These are phyloP conservation scores for Dallia pectoralis DNA, from an alignment of 2,797 vertebrate species.

Conservation along the genomic window DNA sequence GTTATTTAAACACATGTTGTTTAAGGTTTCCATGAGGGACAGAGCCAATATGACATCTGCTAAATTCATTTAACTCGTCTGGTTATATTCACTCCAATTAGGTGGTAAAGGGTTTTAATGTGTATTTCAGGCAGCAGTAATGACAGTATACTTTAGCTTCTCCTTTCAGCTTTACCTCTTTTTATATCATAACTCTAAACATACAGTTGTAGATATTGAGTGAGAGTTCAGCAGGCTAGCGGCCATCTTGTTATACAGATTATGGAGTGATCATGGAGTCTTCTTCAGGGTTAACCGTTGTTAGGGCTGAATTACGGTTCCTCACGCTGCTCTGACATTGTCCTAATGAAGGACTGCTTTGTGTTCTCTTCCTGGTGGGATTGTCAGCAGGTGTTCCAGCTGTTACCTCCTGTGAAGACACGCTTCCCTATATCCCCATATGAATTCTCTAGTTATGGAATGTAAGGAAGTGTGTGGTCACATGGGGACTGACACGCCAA, in stretches of 20 bases:
- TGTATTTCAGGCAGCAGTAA: no score
- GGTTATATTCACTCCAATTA: no score
- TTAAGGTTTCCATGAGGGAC: conserved; percentile 19
- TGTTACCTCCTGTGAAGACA: conserved; percentile 83
- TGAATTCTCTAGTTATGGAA: conserved; percentile 95
- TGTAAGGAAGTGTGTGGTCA: conserved; percentile 99
- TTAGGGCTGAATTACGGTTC: conserved; percentile 40
- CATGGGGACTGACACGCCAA: conserved; percentile 69
- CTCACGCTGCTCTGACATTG: conserved; percentile 48
- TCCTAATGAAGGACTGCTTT: conserved; percentile 68
- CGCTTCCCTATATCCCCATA: conserved; percentile 99
- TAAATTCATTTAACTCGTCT: conserved; percentile 18
- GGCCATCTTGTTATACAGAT: neutral
- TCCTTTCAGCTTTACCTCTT: no score
- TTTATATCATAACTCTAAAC: no score
- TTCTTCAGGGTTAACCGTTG: conserved; percentile 57
- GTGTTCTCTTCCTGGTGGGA: conserved; percentile 30
- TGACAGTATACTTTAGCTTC: no score
- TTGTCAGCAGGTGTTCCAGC: conserved; percentile 57
- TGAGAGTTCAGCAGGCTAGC: no score
- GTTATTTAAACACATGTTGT: conserved; percentile 45
- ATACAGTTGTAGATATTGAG: no score
- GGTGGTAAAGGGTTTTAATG: no score
- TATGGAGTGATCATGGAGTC: neutral
- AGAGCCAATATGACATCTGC: conserved; percentile 27